Percentiles rank a stretch among this genome's conserved stretches.
These are phyloP conservation scores for Elanoides forficatus DNA, from an alignment of 2,113 vertebrate genomes.

Conservation along the genomic window DNA sequence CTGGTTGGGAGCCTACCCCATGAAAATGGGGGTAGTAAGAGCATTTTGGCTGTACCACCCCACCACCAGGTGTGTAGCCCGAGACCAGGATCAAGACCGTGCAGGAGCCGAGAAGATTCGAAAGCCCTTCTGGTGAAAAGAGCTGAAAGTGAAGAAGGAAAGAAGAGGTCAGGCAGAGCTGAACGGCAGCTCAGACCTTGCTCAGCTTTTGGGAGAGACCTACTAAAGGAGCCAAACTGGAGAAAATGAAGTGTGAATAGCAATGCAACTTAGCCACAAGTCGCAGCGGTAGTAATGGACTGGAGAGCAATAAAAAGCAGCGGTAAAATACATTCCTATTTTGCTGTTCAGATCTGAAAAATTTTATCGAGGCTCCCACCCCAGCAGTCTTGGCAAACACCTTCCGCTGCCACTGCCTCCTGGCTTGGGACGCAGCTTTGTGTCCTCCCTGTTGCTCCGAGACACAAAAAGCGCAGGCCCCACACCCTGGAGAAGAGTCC, in stretches of 20 bases:
- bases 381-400: background rate
- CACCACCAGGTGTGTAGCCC: background rate
- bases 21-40: background rate
- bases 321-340: background rate
- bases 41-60: background rate
- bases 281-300: rapidly evolving
- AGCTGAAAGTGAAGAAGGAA: background rate
- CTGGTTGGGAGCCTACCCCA: background rate
- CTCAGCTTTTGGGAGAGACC: background rate
- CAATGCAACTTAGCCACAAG: background rate
- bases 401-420: too few species aligned
- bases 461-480: background rate
- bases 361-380: background rate
- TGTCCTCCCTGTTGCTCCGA: background rate
- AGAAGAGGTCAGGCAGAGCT: background rate
- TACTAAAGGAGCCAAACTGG: background rate
- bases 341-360: background rate
- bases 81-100: background rate
- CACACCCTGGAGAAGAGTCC: background rate
- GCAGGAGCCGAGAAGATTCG: background rate
- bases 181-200: background rate
- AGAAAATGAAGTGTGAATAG: background rate
- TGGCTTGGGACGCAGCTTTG: background rate
- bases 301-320: background rate
- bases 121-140: background rate